Conservation (phyloP, 2,888 invertebrate genomes). For the Microctonus brassicae region DNA sequence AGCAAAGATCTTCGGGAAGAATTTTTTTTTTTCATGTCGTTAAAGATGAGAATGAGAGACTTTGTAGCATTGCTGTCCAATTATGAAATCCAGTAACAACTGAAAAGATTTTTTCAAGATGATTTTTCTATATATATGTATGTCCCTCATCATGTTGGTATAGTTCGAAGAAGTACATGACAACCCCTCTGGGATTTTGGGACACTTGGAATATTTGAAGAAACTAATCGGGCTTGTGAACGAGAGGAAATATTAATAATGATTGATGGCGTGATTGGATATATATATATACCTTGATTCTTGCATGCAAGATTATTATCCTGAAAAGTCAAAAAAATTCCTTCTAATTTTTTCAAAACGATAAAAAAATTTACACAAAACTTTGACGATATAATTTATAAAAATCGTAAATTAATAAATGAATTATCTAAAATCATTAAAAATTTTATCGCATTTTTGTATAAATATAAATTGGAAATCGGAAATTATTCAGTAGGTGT, state of each 20-base stretch:
- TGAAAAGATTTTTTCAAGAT: constrained; percentile 19
- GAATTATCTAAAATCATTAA: no score
- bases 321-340: no score
- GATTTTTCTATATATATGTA: not conserved
- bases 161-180: constrained; percentile 1
- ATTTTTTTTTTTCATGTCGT: not conserved
- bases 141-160: not conserved
- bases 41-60: not conserved
- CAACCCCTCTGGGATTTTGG: not conserved
- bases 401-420: no score
- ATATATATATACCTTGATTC: no score
- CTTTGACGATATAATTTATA: constrained; percentile 11
- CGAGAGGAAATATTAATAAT: not conserved
- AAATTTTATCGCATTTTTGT: no score
- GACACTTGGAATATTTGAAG: not conserved
- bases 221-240: constrained; percentile 19
- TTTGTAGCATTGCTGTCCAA: not conserved
- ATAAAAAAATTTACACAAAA: no score
- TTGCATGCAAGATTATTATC: no score
- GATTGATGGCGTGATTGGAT: no score
- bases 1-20: not conserved
- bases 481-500: no score
- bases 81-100: constrained; percentile 26
- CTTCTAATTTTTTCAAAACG: no score
- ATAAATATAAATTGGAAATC: no score